These are phyloP conservation scores for Drosophila maculinotata DNA, from an alignment of 2,888 invertebrate species.

Conservation along the genomic window DNA sequence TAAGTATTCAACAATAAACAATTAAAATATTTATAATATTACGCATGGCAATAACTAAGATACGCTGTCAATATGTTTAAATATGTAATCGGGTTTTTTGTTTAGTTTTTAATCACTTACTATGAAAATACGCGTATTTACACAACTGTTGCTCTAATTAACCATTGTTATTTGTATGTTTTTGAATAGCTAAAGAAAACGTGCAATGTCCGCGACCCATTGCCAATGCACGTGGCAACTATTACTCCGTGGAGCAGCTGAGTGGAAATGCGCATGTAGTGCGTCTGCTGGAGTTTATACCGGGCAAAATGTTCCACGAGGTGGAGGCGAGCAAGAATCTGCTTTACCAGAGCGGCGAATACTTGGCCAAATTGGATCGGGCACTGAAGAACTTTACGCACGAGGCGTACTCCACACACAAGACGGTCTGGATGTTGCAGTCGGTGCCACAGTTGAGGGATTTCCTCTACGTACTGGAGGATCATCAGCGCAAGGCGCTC, in stretches of 20 bases:
- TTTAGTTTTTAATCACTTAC: too few species aligned
- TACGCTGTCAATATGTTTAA: too few species aligned
- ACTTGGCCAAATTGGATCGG: conserved; percentile 89
- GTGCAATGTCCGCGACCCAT: conserved; percentile 90
- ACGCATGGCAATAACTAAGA: too few species aligned
- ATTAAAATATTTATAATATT: too few species aligned
- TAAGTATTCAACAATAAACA: not conserved
- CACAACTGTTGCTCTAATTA: conserved; percentile 12
- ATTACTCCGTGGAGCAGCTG: conserved; percentile 87
- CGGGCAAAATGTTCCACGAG: conserved; percentile 89
- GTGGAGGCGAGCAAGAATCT: conserved; percentile 88
- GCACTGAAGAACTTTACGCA: conserved; percentile 90
- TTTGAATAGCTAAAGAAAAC: conserved; percentile 86
- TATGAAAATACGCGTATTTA: not conserved
- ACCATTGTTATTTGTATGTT: not conserved
- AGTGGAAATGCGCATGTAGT: conserved; percentile 87
- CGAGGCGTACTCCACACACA: conserved; percentile 88
- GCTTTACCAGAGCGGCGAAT: conserved; percentile 90
- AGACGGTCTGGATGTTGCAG: conserved; percentile 91
- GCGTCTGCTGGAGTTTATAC: conserved; percentile 90
- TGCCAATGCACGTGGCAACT: conserved; percentile 88
- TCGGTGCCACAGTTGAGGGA: conserved; percentile 89
- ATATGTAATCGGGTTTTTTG: too few species aligned
- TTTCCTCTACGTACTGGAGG: conserved; percentile 89
- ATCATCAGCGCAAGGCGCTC: conserved; percentile 87